Evolutionary conservation across 2,888 invertebrate species (phyloP).

Genomic region (Lasioglossum vierecki): DNA sequence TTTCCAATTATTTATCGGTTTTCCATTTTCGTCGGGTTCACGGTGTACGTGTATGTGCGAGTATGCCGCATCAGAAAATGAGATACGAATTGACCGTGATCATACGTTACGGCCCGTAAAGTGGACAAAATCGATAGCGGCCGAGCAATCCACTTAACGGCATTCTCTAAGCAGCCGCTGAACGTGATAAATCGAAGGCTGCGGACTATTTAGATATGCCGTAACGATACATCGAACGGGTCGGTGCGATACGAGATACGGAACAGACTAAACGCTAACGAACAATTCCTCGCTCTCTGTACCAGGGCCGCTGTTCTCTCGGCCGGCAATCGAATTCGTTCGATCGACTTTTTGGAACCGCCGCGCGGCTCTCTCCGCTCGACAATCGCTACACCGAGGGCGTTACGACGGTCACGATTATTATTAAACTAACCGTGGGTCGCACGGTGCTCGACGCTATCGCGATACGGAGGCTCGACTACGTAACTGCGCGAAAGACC

Average conservation of each 20-base stretch:
- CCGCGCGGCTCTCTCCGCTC: not conserved
- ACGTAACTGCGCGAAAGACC: not conserved
- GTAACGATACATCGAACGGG: constrained; percentile 44
- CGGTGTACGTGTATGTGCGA: not conserved
- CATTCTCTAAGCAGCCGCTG: constrained; percentile 68
- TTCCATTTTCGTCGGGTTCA: not conserved
- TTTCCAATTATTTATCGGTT: not conserved
- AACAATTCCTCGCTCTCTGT: constrained; percentile 6
- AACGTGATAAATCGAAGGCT: constrained; percentile 70
- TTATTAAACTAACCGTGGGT: not conserved
- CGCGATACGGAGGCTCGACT: not conserved
- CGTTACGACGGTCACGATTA: not conserved
- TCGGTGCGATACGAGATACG: constrained; percentile 32
- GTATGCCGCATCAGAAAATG: not conserved
- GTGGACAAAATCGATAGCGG: constrained; percentile 66
- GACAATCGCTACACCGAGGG: not conserved
- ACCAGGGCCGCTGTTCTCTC: not conserved
- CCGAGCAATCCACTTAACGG: constrained; percentile 72
- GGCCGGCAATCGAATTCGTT: constrained; percentile 10
- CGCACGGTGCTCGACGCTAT: not conserved
- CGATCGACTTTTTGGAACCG: not conserved
- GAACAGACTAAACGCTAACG: constrained; percentile 35
- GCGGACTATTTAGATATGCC: constrained; percentile 66
- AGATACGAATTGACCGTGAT: constrained; percentile 60
- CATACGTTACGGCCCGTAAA: constrained; percentile 53